Percentiles rank a stretch among this genome's conserved stretches.
Conservation (phyloP, 2,797 vertebrate species). For the Gadopsis bispinosus region DNA sequence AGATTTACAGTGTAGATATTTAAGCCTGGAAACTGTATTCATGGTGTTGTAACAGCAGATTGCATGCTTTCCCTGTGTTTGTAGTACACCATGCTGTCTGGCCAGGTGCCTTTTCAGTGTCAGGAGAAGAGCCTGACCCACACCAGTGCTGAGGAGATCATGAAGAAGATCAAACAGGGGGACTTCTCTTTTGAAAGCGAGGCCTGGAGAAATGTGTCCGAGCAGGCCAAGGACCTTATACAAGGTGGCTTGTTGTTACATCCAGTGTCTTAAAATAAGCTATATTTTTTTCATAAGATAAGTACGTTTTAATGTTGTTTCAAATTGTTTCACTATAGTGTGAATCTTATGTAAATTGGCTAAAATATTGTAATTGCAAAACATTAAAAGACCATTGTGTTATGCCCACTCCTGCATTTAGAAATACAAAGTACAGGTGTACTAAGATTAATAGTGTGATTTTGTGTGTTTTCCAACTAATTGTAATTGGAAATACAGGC, state of each 20-base stretch:
- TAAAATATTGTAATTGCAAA: not conserved
- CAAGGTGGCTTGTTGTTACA: constrained; percentile 81
- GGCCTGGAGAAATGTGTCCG: constrained; percentile 97
- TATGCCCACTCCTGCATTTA: not conserved
- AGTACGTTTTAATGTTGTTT: not conserved
- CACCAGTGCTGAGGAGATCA: constrained; percentile 96
- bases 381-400: not conserved
- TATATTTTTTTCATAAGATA: not conserved
- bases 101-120: constrained; percentile 98
- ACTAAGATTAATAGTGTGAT: not conserved
- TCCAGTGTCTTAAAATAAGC: not conserved
- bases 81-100: constrained; percentile 98
- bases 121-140: constrained; percentile 92
- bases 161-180: constrained; percentile 99
- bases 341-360: not conserved
- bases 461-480: not conserved
- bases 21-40: not conserved
- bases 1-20: not conserved
- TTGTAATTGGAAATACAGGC: not conserved
- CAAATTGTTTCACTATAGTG: not conserved
- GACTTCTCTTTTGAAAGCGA: constrained; percentile 98
- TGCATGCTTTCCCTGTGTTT: constrained; percentile 29
- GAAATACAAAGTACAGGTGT: not conserved
- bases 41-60: constrained; percentile 1
- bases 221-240: constrained; percentile 97